These are phyloP conservation scores for Cryptocephalus moraei DNA, from an alignment of 2,888 invertebrate genomes.

Conservation along the genomic window DNA sequence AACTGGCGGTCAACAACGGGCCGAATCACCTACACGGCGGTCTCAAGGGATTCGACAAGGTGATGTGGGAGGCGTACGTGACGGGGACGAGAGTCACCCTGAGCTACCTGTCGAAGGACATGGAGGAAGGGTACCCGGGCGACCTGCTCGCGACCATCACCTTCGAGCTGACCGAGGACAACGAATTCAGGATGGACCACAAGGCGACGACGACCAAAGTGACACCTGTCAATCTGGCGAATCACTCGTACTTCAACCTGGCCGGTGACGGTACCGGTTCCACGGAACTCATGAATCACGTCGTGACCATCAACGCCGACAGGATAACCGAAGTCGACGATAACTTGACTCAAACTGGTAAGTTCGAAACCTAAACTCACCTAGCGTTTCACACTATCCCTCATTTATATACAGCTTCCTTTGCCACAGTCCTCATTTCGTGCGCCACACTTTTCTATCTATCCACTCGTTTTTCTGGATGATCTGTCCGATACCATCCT, in stretches of 20 bases:
- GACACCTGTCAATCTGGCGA: slow-evolving; percentile 78
- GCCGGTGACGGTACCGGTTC: slow-evolving; percentile 72
- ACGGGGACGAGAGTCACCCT: slow-evolving; percentile 49
- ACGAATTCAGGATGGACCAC: slow-evolving; percentile 65
- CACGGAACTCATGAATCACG: slow-evolving; percentile 55
- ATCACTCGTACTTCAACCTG: slow-evolving; percentile 85
- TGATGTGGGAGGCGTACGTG: slow-evolving; percentile 14
- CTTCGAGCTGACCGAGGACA: slow-evolving; percentile 62
- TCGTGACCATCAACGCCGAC: slow-evolving; percentile 64
- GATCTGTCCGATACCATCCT: no score
- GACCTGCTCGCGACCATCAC: slow-evolving; percentile 57
- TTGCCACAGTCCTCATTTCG: no score
- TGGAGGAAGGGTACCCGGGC: slow-evolving; percentile 86
- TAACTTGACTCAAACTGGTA: slow-evolving; percentile 63
- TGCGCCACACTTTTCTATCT: no score
- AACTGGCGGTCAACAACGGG: slow-evolving; percentile 59
- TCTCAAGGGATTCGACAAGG: slow-evolving; percentile 67
- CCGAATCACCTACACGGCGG: slow-evolving; percentile 77
- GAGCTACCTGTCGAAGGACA: slow-evolving; percentile 64
- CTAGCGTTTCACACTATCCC: not conserved
- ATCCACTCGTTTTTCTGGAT: no score
- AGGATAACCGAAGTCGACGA: slow-evolving; percentile 61
- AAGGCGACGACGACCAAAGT: slow-evolving; percentile 64
- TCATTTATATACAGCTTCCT: no score
- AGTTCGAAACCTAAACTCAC: not conserved